Evolutionary conservation across 2,888 invertebrate species (phyloP).

Genomic region (Crossocerus cetratus): DNA sequence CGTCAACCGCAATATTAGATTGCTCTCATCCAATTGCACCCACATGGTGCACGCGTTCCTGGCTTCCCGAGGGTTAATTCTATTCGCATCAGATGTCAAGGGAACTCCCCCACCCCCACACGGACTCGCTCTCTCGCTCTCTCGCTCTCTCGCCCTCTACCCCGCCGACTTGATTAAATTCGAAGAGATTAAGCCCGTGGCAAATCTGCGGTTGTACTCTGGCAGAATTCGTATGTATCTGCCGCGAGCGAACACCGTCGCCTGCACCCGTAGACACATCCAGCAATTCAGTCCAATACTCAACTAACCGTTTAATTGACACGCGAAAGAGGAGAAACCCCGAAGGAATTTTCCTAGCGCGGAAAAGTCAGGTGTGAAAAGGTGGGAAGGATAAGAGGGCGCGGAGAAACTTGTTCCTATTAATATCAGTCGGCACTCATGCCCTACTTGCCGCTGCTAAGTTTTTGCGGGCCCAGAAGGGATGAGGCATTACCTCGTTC

Average conservation of each 20-base stretch:
- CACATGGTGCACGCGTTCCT: constrained; percentile 4
- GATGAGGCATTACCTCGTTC: constrained; percentile 15
- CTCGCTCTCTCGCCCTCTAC: not conserved
- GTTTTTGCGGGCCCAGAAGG: not conserved
- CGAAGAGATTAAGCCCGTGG: constrained; percentile 12
- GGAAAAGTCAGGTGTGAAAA: no score
- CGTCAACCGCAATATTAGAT: constrained; percentile 10
- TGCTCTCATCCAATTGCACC: constrained; percentile 6
- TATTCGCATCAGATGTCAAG: not conserved
- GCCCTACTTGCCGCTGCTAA: no score
- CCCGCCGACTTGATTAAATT: constrained; percentile 11
- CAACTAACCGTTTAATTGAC: no score
- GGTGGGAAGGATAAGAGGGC: no score
- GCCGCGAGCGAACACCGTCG: not conserved
- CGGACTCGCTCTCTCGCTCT: not conserved
- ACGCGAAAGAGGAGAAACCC: no score
- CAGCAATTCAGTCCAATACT: no score
- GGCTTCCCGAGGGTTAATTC: constrained; percentile 8
- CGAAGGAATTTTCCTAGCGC: no score
- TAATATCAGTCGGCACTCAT: no score
- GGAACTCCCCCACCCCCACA: constrained; percentile 1
- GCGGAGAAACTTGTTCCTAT: no score
- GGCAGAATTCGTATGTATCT: not conserved
- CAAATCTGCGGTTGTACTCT: constrained; percentile 1
- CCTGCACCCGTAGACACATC: no score